Base-by-base conservation (phyloP, 1,140 invertebrate genomes). In the Hypothenemus hampei region DNA sequence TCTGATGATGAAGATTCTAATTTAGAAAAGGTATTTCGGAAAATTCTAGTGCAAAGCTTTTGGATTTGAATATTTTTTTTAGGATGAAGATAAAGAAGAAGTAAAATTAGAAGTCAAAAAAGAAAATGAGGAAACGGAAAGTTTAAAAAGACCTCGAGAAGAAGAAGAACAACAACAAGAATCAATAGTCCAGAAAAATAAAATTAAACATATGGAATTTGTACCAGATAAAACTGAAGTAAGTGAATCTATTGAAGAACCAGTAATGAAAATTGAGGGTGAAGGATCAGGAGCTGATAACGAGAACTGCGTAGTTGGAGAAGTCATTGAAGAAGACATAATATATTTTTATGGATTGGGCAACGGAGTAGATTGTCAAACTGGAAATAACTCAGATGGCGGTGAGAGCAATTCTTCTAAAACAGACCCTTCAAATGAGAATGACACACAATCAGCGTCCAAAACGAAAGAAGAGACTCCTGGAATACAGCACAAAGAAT, bases 301-400 rank as follows among this genome's bases (percentile, higher is more conserved):
- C 46, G 29, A 65, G 43, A 47, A 41, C 49, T 55, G 57, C 19
- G 61, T 69, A 20, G 56, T 65, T 56, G 79, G 82, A 21, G 85
- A 88, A 65, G 80, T 78, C 54, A 82, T 89, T 40, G 81, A 82
- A 68, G 87, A 89, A 70, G 86, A 89, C 67, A 75, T 86, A 0
- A 78, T 87, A 75, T 79, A 78, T 67, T 77, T 89, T 65, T 79
- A 74, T 60, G 88, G 87, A 2, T 80, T 83, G 63, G 87, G 87
- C 50, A 77, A 72, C 46, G 88, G 88, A 4, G 69, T 66, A 16
- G 81, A 84, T 11, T 87, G 65, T 53, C 44, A 66, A 40, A 66
- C 66, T 7, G 68, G 65, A 22, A 65, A 69, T 61, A 57, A 65
- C 7, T 18, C 40, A 11, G 29, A n/a, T n/a, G n/a, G n/a, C n/a